Evolutionary conservation across 2,113 vertebrate species (phyloP).

Genomic region (Sylvia atricapilla): DNA sequence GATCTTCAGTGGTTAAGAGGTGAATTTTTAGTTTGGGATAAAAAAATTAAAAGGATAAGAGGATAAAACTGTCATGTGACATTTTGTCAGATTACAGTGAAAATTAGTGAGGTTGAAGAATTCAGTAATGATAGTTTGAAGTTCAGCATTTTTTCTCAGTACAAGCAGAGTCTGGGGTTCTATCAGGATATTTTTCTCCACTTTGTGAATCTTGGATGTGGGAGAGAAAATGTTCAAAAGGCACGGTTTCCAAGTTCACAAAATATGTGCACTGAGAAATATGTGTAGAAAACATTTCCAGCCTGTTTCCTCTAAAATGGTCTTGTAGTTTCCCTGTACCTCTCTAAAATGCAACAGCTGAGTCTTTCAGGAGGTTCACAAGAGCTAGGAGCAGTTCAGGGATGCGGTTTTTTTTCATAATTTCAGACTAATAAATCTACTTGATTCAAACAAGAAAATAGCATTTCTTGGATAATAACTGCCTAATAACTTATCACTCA

Average conservation of each 20-base stretch:
- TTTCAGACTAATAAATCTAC: not conserved
- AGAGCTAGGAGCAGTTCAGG: not conserved
- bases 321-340: not conserved
- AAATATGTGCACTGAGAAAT: not conserved
- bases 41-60: not conserved
- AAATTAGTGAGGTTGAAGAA: not conserved
- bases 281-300: not conserved
- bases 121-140: not conserved
- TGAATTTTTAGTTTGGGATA: not conserved
- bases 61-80: not conserved
- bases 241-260: not conserved
- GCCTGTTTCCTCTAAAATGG: not conserved
- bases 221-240: not conserved
- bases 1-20: not conserved
- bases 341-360: not conserved
- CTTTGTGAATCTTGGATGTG: not conserved
- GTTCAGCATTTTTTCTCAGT: not conserved
- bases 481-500: not conserved
- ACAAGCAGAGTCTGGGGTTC: not conserved
- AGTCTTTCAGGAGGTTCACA: not conserved
- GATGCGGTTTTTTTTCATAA: rapidly evolving
- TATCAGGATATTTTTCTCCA: not conserved
- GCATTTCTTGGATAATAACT: not conserved
- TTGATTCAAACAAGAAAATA: not conserved
- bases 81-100: not conserved